A percentile compares a stretch with the other conserved stretches of the same genome.
Conservation (phyloP, 2,113 vertebrate species). For the Centropus unirufus region DNA sequence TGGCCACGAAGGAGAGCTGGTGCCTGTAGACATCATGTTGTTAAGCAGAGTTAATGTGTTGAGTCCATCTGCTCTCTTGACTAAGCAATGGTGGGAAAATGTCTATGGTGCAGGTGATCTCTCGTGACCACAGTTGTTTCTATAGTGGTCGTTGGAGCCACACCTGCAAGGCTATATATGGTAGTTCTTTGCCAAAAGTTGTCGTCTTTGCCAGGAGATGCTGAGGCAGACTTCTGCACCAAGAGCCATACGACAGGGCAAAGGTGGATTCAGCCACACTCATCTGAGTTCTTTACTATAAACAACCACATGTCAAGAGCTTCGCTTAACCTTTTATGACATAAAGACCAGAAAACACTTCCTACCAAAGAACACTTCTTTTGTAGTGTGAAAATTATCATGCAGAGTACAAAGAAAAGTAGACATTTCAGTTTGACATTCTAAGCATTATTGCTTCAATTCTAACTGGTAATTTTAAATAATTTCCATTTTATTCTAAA, state of each 20-base stretch:
- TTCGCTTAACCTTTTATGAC: accelerated
- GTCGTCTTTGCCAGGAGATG: background rate
- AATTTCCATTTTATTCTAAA: background rate
- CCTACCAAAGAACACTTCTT: background rate
- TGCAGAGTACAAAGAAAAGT: background rate
- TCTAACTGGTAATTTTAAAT: background rate
- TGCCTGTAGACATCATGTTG: accelerated
- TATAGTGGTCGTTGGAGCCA: no score
- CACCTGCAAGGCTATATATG: accelerated
- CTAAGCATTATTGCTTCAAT: background rate
- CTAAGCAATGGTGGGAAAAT: accelerated
- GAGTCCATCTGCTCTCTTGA: no score
- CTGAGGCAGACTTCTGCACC: accelerated
- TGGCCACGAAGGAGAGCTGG: accelerated
- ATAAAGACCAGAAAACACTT: background rate
- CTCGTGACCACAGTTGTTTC: accelerated
- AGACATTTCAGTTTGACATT: background rate
- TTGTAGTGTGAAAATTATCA: background rate
- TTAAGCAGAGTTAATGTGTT: accelerated
- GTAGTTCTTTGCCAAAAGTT: background rate
- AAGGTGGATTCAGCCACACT: no score
- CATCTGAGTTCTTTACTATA: accelerated
- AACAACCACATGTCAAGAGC: accelerated
- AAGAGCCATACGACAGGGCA: accelerated
- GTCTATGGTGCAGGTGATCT: accelerated